A percentile compares a stretch with the other conserved stretches of the same genome.
phyloP scores from a whole-genome alignment of 1,140 invertebrate species.

The Danaus plexippus region DNA sequence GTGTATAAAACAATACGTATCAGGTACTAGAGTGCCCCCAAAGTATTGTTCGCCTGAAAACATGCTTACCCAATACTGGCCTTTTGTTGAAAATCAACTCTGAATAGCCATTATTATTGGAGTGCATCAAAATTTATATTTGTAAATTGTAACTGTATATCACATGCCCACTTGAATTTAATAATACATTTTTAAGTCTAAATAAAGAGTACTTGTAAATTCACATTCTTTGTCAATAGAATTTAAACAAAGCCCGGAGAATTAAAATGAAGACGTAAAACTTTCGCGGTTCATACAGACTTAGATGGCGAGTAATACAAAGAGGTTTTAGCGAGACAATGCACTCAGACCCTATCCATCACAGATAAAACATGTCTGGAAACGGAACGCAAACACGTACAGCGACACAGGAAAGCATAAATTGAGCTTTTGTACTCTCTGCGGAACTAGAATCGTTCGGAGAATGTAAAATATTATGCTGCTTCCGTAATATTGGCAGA shows the following conservation, averaged over 20 bases:
- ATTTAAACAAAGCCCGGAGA: conserved; percentile 20
- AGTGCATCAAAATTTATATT: too few species aligned
- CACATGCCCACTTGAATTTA: too few species aligned
- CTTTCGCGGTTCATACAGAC: conserved; percentile 20
- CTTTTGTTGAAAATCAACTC: too few species aligned
- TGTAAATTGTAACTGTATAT: too few species aligned
- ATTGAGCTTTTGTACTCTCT: conserved; percentile 36
- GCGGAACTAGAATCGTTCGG: conserved; percentile 5
- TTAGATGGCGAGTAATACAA: conserved; percentile 14
- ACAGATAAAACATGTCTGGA: conserved; percentile 38
- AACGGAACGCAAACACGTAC: conserved; percentile 28
- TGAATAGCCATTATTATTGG: too few species aligned
- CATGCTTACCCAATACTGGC: too few species aligned
- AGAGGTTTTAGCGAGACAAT: conserved; percentile 37
- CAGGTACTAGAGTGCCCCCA: conserved; percentile 9
- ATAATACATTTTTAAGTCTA: too few species aligned
- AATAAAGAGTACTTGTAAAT: too few species aligned
- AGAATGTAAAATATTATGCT: too few species aligned
- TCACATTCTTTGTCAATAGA: conserved; percentile 20
- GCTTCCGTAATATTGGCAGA: too few species aligned
- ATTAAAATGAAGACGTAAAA: conserved; percentile 23
- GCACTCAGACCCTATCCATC: conserved; percentile 41
- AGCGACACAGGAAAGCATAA: conserved; percentile 28
- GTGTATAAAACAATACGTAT: conserved; percentile 21
- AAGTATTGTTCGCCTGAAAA: conserved; percentile 12